Percentiles rank a stretch among this genome's conserved stretches.
phyloP scores from a whole-genome alignment of 1,140 invertebrate species.

The Antheraea pernyi region DNA sequence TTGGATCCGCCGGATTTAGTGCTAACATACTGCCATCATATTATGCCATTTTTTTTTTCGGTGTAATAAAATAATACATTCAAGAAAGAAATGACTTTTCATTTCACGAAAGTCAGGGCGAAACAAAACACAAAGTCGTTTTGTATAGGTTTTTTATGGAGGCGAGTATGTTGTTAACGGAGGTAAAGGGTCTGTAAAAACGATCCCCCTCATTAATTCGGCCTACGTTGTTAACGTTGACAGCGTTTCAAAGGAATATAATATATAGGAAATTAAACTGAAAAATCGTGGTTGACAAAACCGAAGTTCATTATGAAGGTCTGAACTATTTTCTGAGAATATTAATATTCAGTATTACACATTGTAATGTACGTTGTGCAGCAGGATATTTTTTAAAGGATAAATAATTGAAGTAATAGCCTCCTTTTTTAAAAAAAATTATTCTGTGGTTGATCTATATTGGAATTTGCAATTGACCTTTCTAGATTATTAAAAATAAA shows the following conservation, averaged over 20 bases:
- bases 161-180: background rate
- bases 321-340: constrained; percentile 51
- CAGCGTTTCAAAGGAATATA: constrained; percentile 16
- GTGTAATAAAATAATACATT: too few relatives aligned
- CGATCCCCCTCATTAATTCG: background rate
- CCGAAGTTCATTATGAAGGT: constrained; percentile 57
- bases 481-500: too few relatives aligned
- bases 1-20: too few relatives aligned
- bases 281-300: constrained; percentile 45
- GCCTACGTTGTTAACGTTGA: background rate
- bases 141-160: background rate
- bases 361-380: constrained; percentile 15
- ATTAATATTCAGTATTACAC: constrained; percentile 53
- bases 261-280: constrained; percentile 41
- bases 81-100: background rate
- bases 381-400: background rate
- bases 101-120: too few relatives aligned
- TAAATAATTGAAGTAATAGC: too few relatives aligned
- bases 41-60: too few relatives aligned
- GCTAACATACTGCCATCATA: too few relatives aligned
- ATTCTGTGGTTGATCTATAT: too few relatives aligned
- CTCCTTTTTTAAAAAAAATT: too few relatives aligned
- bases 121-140: background rate
- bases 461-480: too few relatives aligned
- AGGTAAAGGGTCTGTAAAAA: background rate